Evolutionary conservation across 64 coral and sea anemone species (phyloP).

Genomic region (Porites australiensis): DNA sequence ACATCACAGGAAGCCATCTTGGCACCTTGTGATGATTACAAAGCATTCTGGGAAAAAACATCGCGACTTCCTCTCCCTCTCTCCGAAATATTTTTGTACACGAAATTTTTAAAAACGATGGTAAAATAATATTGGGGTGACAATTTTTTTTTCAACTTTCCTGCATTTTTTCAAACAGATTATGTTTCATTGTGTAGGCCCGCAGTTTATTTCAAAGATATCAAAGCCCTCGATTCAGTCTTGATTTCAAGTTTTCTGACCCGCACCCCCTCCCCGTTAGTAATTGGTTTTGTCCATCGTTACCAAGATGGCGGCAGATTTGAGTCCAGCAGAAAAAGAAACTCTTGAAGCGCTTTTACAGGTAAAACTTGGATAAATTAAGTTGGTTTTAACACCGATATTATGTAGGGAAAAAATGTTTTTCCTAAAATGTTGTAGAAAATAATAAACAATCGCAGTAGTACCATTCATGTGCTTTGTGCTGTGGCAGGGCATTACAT

Average conservation of each 20-base stretch:
- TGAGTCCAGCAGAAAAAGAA: constrained; percentile 70
- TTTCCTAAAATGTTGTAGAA: neutral
- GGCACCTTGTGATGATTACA: neutral
- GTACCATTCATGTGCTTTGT: too few species aligned
- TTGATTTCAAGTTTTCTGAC: neutral
- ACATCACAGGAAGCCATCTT: constrained; percentile 62
- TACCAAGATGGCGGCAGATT: constrained; percentile 90
- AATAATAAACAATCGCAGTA: neutral
- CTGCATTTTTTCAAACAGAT: too few species aligned
- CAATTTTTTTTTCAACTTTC: too few species aligned
- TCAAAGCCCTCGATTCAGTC: too few species aligned
- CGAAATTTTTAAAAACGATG: neutral
- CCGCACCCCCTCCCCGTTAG: neutral
- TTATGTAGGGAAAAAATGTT: neutral
- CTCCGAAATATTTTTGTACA: neutral
- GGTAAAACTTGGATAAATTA: constrained; percentile 5
- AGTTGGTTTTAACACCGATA: neutral
- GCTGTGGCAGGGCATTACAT: too few species aligned
- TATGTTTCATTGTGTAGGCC: too few species aligned
- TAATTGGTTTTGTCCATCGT: neutral
- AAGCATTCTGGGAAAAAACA: neutral
- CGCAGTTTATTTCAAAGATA: too few species aligned
- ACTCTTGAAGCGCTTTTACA: constrained; percentile 60
- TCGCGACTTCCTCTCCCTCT: neutral
- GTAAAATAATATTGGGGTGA: too few species aligned